phyloP scores from a whole-genome alignment of 2,797 vertebrate species.

The Remorina albescens region DNA sequence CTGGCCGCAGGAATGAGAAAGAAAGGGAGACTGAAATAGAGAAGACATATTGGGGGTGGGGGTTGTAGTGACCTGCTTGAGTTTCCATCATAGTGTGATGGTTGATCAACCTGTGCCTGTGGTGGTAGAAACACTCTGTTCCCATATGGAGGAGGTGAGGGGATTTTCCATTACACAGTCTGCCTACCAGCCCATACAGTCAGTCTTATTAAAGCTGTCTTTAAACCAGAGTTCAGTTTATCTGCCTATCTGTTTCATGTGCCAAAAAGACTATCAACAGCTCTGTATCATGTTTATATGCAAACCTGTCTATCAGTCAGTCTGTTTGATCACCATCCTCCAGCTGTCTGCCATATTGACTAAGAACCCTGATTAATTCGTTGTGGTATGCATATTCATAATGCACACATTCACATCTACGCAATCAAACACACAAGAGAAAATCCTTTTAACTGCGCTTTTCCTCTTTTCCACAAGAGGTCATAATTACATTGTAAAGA shows the following conservation, averaged over 20 bases:
- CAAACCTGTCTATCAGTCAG: conserved; percentile 26
- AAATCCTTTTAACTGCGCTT: conserved; percentile 32
- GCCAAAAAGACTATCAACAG: background rate
- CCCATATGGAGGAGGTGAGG: conserved; percentile 55
- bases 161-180: conserved; percentile 11
- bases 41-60: background rate
- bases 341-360: conserved; percentile 40
- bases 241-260: conserved; percentile 14
- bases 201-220: conserved; percentile 5
- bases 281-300: conserved; percentile 4
- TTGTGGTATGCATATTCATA: conserved; percentile 24
- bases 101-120: conserved; percentile 68
- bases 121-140: conserved; percentile 34
- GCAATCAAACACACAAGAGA: background rate
- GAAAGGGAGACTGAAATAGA: conserved; percentile 23
- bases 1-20: conserved; percentile 38
- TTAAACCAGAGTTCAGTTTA: conserved; percentile 3
- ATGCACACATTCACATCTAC: background rate
- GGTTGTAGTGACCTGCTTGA: conserved; percentile 54
- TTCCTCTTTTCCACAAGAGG: conserved; percentile 65
- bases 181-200: conserved; percentile 22
- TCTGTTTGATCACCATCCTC: conserved; percentile 11
- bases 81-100: conserved; percentile 44
- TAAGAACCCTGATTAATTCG: conserved; percentile 25
- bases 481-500: conserved; percentile 38